A percentile compares a stretch with the other conserved stretches of the same genome.
phyloP scores from a whole-genome alignment of 2,797 vertebrate genomes.

The Anguilla pacifica region DNA sequence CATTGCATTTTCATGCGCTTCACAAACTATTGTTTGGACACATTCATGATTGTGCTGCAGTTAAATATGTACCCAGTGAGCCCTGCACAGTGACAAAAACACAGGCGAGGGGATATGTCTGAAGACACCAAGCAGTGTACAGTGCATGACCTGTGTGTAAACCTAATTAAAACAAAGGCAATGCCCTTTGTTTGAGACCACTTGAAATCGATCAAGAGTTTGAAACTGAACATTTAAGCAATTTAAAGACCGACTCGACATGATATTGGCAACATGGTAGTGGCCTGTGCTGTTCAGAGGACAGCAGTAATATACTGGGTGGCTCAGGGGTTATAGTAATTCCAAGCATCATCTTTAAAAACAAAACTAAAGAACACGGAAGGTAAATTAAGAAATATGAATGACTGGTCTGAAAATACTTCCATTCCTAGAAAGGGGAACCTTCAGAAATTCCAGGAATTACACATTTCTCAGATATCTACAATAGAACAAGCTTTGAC shows the following conservation, averaged over 20 bases:
- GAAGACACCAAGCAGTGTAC: neutral
- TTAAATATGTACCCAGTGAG: neutral
- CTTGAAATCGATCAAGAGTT: neutral
- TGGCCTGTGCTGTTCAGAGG: neutral
- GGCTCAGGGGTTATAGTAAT: neutral
- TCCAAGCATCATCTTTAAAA: neutral
- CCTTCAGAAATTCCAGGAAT: neutral
- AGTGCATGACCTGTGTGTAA: neutral
- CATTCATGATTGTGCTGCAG: neutral
- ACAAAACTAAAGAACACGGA: neutral
- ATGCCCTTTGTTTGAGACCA: neutral
- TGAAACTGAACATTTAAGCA: neutral
- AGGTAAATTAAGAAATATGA: neutral
- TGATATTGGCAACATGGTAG: neutral
- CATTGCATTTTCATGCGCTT: neutral
- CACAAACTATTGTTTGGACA: slow-evolving; percentile 1
- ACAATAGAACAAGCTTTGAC: neutral
- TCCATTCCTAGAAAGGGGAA: neutral
- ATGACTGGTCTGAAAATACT: neutral
- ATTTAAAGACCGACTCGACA: neutral
- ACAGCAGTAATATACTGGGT: neutral
- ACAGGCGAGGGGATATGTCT: neutral
- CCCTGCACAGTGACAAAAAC: neutral
- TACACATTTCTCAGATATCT: neutral
- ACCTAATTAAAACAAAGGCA: neutral